Percentiles rank a stretch among this genome's conserved stretches.
phyloP scores from a whole-genome alignment of 1,140 invertebrate genomes.

The Drosophila lacertosa region DNA sequence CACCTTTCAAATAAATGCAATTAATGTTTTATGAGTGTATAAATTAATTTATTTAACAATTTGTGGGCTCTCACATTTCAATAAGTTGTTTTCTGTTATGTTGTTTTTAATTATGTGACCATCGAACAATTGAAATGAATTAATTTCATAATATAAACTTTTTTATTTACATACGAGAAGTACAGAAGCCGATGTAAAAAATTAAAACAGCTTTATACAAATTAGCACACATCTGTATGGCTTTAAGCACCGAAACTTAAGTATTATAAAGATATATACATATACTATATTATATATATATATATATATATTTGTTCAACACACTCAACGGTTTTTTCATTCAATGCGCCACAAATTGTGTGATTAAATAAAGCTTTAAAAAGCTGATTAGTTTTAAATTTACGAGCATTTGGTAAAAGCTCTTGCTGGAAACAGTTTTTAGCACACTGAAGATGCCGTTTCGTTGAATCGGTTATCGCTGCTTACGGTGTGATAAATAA shows the following conservation, averaged over 20 bases:
- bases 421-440: background rate
- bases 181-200: too few relatives aligned
- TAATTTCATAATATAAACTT: background rate
- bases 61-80: background rate
- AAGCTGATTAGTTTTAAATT: too few relatives aligned
- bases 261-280: too few relatives aligned
- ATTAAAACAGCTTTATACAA: too few relatives aligned
- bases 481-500: slow-evolving; percentile 5
- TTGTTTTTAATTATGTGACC: background rate
- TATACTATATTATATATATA: too few relatives aligned
- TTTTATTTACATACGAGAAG: too few relatives aligned
- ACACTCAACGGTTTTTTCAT: too few relatives aligned
- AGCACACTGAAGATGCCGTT: background rate
- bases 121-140: background rate
- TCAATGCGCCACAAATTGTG: too few relatives aligned
- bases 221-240: too few relatives aligned
- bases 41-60: background rate
- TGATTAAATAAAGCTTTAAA: too few relatives aligned
- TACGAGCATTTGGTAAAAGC: background rate
- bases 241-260: background rate
- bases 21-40: background rate
- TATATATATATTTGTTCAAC: too few relatives aligned
- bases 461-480: slow-evolving; percentile 1
- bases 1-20: background rate
- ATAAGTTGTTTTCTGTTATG: background rate